A percentile compares a stretch with the other conserved stretches of the same genome.
Evolutionary conservation across 1,140 invertebrate species (phyloP).

Genomic region (Drosophila bifasciata): DNA sequence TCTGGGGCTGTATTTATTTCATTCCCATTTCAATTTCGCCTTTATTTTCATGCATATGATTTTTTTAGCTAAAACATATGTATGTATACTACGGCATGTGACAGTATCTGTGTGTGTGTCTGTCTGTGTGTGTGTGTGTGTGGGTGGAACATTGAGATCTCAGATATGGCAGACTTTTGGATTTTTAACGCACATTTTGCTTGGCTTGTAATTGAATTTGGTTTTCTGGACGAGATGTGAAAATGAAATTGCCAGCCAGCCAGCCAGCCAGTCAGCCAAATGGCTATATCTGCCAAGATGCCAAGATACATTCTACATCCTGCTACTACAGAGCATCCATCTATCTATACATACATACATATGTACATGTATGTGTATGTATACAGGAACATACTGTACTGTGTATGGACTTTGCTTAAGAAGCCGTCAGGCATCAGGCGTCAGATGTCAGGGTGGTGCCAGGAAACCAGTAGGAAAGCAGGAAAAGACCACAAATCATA

Average conservation of each 20-base stretch:
- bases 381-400: background rate
- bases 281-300: too few relatives aligned
- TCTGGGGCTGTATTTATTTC: conserved; percentile 63
- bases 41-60: conserved; percentile 82
- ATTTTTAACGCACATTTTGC: conserved; percentile 45
- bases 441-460: conserved; percentile 18
- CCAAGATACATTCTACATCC: too few relatives aligned
- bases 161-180: background rate
- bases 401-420: conserved; percentile 40
- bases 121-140: conserved; percentile 11
- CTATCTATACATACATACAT: background rate
- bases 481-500: conserved; percentile 69
- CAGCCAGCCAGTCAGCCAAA: too few relatives aligned
- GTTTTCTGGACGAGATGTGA: conserved; percentile 46
- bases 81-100: too few relatives aligned
- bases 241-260: conserved; percentile 55
- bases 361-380: too few relatives aligned
- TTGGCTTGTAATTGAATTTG: conserved; percentile 76
- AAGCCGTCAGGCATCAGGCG: conserved; percentile 43
- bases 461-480: conserved; percentile 15
- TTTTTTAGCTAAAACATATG: conserved; percentile 73
- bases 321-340: too few relatives aligned
- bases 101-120: background rate
- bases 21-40: conserved; percentile 80
- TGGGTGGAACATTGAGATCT: conserved; percentile 11